Evolutionary conservation across 2,888 invertebrate species (phyloP).

Genomic region (Leistus spinibarbis): DNA sequence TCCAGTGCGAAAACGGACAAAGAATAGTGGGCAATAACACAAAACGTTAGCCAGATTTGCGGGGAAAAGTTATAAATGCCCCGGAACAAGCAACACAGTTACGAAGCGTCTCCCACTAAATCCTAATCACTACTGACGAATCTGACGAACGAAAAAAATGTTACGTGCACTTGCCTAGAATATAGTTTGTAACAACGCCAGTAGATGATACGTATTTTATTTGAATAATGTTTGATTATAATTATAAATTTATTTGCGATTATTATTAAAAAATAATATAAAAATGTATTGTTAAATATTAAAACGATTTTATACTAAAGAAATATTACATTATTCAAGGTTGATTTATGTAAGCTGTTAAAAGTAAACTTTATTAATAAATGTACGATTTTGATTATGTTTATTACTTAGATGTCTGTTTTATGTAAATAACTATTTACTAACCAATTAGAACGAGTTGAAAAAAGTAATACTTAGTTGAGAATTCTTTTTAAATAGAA

Average conservation of each 20-base stretch:
- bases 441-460: too few relatives aligned
- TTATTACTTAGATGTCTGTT: too few relatives aligned
- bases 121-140: constrained; percentile 28
- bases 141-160: constrained; percentile 8
- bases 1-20: constrained; percentile 14
- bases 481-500: too few relatives aligned
- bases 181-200: constrained; percentile 12
- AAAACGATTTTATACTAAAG: background rate
- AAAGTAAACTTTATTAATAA: too few relatives aligned
- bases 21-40: constrained; percentile 11
- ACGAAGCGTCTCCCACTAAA: constrained; percentile 15
- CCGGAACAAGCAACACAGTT: constrained; percentile 3
- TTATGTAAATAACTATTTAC: too few relatives aligned
- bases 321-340: too few relatives aligned
- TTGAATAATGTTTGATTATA: too few relatives aligned
- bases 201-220: constrained; percentile 4
- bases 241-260: too few relatives aligned
- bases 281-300: background rate
- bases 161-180: constrained; percentile 25
- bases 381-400: too few relatives aligned
- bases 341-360: too few relatives aligned
- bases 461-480: too few relatives aligned
- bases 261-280: too few relatives aligned
- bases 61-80: constrained; percentile 7
- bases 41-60: background rate